Conservation (phyloP, 1,140 invertebrate species). For the Caenorhabditis briggsae region DNA sequence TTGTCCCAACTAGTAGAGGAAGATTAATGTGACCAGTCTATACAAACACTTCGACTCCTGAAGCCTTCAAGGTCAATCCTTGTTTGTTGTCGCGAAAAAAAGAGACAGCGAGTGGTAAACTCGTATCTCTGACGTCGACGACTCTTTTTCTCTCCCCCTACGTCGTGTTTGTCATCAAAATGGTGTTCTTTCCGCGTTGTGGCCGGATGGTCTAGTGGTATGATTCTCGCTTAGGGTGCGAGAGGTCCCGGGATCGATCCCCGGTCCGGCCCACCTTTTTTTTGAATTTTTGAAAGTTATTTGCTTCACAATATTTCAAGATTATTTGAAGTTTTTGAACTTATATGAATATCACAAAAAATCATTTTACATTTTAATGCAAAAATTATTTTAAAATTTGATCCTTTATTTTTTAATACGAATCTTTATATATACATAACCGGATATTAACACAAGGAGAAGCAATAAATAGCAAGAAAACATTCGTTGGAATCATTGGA, state of each 20-base stretch:
- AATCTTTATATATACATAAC: conserved; percentile 38
- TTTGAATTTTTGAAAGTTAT: background rate
- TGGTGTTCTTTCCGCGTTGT: background rate
- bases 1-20: background rate
- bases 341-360: too few species aligned
- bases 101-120: background rate
- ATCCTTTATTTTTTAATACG: too few species aligned
- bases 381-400: too few species aligned
- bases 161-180: background rate
- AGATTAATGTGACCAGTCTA: background rate
- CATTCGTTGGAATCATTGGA: background rate
- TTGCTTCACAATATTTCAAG: too few species aligned
- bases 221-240: conserved; percentile 74
- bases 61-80: background rate
- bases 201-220: conserved; percentile 73
- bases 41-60: background rate
- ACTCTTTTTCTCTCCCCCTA: background rate
- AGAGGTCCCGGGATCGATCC: conserved; percentile 70
- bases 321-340: too few species aligned
- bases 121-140: background rate
- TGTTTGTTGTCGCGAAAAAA: background rate
- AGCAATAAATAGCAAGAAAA: background rate
- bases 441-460: conserved; percentile 25
- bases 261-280: conserved; percentile 54
- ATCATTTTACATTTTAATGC: too few species aligned